These are phyloP conservation scores for Ostrea edulis DNA, from an alignment of 1,140 invertebrate genomes.

Conservation along the genomic window DNA sequence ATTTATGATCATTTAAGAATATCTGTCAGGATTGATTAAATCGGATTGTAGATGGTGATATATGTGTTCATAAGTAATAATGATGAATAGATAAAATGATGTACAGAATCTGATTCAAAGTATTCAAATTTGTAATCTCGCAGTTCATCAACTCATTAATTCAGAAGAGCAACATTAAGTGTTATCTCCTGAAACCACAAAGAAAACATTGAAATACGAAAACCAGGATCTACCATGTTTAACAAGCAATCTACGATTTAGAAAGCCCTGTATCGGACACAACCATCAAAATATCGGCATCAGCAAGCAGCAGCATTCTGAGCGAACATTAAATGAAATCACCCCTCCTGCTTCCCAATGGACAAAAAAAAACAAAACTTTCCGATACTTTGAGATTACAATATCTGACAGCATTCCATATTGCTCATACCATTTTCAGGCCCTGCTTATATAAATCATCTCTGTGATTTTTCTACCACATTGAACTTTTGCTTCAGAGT, in stretches of 20 bases:
- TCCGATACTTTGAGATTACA: neutral
- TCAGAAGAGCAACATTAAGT: neutral
- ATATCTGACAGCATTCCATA: neutral
- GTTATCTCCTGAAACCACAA: constrained; percentile 9
- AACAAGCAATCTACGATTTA: neutral
- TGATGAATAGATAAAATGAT: neutral
- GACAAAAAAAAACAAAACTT: neutral
- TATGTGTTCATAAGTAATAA: neutral
- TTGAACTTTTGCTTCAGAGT: constrained; percentile 19
- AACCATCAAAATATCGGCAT: neutral
- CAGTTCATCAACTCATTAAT: neutral
- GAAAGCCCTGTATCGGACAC: neutral
- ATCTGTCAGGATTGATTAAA: constrained; percentile 13
- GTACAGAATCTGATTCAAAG: neutral
- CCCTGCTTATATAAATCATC: constrained; percentile 7
- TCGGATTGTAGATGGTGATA: neutral
- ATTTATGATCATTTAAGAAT: neutral
- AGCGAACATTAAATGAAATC: constrained; percentile 3
- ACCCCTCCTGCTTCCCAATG: neutral
- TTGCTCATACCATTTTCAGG: constrained; percentile 27
- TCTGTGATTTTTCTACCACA: constrained; percentile 16
- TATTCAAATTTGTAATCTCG: neutral
- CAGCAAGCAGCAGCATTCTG: neutral
- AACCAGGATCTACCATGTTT: neutral
- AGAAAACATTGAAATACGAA: constrained; percentile 5